Percentiles rank a stretch among this genome's conserved stretches.
Conservation (phyloP, 2,888 invertebrate species). For the Ectemnius continuus region DNA sequence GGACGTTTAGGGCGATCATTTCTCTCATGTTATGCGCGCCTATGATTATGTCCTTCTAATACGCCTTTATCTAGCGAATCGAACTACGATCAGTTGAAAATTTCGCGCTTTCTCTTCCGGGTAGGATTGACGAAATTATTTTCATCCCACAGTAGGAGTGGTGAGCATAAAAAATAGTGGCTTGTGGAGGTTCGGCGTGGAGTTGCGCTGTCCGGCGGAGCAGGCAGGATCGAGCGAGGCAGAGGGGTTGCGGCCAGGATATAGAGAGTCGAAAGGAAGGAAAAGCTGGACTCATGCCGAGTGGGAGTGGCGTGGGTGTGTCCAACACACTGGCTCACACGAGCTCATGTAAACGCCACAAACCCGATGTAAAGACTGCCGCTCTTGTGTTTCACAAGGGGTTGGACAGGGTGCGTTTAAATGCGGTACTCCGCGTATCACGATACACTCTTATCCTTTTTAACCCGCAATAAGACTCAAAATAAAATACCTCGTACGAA, state of each 20-base stretch:
- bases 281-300: conserved; percentile 56
- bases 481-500: too few relatives aligned
- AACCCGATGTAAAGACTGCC: conserved; percentile 66
- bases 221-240: conserved; percentile 24
- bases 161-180: too few relatives aligned
- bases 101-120: too few relatives aligned
- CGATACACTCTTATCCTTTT: conserved; percentile 3
- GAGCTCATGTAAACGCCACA: conserved; percentile 58
- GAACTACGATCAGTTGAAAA: too few relatives aligned
- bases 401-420: conserved; percentile 23
- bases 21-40: neutral
- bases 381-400: conserved; percentile 57
- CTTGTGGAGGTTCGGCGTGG: too few relatives aligned
- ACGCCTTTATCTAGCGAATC: too few relatives aligned
- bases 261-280: conserved; percentile 33
- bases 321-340: conserved; percentile 67
- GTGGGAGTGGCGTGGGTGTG: conserved; percentile 77
- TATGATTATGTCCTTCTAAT: too few relatives aligned
- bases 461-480: too few relatives aligned
- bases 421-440: conserved; percentile 37
- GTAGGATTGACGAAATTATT: too few relatives aligned
- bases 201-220: neutral
- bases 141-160: too few relatives aligned
- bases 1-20: neutral
- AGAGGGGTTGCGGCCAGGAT: conserved; percentile 40